These are phyloP conservation scores for Ascaphus truei DNA, from an alignment of 2,113 vertebrate genomes.

Conservation along the genomic window DNA sequence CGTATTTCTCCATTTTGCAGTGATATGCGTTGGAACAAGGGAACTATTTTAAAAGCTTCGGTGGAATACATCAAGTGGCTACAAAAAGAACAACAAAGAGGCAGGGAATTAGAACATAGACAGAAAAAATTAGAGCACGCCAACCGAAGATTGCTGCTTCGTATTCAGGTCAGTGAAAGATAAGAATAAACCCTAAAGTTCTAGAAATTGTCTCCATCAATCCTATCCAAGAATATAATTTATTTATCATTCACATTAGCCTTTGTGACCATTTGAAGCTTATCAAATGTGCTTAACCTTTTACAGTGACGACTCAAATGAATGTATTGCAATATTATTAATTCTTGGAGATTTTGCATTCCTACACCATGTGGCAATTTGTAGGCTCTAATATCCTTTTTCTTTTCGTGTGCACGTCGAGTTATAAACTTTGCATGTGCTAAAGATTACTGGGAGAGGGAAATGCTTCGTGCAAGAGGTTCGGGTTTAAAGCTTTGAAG, in stretches of 20 bases:
- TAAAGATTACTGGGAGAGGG: too few species aligned
- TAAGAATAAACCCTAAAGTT: constrained; percentile 24
- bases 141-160: constrained; percentile 85
- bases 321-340: background rate
- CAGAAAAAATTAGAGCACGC: constrained; percentile 95
- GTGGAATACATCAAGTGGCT: constrained; percentile 99
- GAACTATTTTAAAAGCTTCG: constrained; percentile 97
- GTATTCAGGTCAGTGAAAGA: constrained; percentile 84
- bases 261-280: background rate
- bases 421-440: too few species aligned
- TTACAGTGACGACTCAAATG: background rate
- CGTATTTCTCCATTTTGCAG: constrained; percentile 86
- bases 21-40: constrained; percentile 99
- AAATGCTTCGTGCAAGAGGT: too few species aligned
- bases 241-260: constrained; percentile 16
- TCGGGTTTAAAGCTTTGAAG: too few species aligned
- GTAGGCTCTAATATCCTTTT: background rate
- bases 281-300: constrained; percentile 13
- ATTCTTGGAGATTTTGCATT: background rate
- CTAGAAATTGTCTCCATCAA: constrained; percentile 18
- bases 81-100: constrained; percentile 96
- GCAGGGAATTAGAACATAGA: constrained; percentile 86
- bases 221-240: constrained; percentile 43
- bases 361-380: background rate
- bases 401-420: background rate